Evolutionary conservation across 1,140 invertebrate genomes (phyloP), one percentile per base, ranked within the genome.

Genomic region (Tetramorium parvispinum): DNA sequence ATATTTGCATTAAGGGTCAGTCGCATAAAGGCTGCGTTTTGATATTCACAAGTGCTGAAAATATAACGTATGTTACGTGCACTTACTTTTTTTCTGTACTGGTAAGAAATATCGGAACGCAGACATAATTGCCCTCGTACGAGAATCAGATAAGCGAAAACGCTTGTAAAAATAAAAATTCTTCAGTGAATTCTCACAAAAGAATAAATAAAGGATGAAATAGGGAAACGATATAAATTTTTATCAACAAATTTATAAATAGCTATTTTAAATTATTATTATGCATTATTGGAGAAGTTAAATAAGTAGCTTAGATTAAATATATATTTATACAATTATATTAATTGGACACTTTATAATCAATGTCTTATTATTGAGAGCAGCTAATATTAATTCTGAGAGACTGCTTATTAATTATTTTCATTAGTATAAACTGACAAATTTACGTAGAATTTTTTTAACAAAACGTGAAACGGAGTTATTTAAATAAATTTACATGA

Each of bases 201-300:
- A 18, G 13, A 27, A 51, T 18, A n/a, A n/a, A 16, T 21, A 57
- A 75, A 55, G 3, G 10, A 75, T 37, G 13, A 57, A 24, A 32
- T 32, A 32, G 37, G 21, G 16, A 75, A 53, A 16, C 10, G 18
- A 0, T 18, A n/a, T 0, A 53, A 51, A 8, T 71, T 51, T 71
- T 51, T 71, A 27, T 11, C 8, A 51, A n/a, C 0, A 10, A 27
- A 27, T 70, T 27, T 32, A 66, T 32, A 43, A 70, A 70, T 71
- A 71, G 6, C 21, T 82, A 24, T 76, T 32, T 73, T 55, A 37
- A 73, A 73, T 55, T 55, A 55, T 73, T 55, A 2, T 55, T n/a
- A 10, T 73, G 37, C 37, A 53, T 71, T 53, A 10, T 51, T 32
- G 0, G 43, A 49, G 16, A 71, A 1, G n/a, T 70, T 70, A 51